Base-by-base conservation (phyloP, 2,888 invertebrate species). In the Marronus borbonicus region DNA sequence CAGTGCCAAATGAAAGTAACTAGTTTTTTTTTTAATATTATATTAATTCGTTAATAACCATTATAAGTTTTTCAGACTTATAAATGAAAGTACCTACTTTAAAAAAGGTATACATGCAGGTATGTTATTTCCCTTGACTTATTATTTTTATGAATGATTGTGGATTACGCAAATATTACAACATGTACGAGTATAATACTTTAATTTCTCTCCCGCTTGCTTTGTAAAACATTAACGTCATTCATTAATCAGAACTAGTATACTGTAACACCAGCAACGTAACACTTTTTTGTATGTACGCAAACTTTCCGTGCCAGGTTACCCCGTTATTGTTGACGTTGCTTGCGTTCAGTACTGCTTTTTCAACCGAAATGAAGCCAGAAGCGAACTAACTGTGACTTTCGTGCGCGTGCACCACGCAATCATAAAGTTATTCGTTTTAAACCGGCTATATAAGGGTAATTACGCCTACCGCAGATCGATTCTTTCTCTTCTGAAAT, bases 401-500 rank as follows among this genome's bases (percentile, higher is more conserved):
- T 68, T 68, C 66, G 66, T 68, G 66, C 66, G 66, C 70, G 70
- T 70, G 55, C 36, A 55, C 58, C 70, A 70, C 70, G 70, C 70
- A 52, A 70, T 70, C 70, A 70, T 55, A 70, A 70, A 70, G 70
- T 70, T 70, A 70, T 70, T 70, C 69, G n/a, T 55, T 58, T 58
- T 70, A 70, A 17, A n/a, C 44, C 36, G 17, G 55, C 14, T 31
- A 31, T 58, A n/a, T 17, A 44, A 8, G 55, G 36, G 55, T 58
- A 70, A 70, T 70, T 70, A 70, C 58, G 24, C 20, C 36, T 50
- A 36, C 58, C n/a, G 58, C 55, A 36, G 31, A 70, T 70, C 70
- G 70, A 70, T 70, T 70, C 70, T 55, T 36, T 70, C 70, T 39
- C 36, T 69, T 31, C 20, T 50, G n/a, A 58, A 70, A 70, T 70